Evolutionary conservation across 2,113 vertebrate genomes (phyloP).

Genomic region (Vidua chalybeata): DNA sequence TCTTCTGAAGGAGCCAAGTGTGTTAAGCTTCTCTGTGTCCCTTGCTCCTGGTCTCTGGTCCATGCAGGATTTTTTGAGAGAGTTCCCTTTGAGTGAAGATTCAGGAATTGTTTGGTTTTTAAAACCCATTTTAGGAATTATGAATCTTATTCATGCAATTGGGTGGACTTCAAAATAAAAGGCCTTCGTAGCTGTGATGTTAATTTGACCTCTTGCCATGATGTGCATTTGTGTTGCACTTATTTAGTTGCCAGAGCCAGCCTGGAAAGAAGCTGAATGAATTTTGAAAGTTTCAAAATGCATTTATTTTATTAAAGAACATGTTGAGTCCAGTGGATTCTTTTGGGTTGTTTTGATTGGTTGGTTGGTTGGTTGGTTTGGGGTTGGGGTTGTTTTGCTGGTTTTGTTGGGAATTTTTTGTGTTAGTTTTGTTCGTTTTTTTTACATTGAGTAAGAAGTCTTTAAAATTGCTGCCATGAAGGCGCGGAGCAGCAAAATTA

Average conservation of each 20-base stretch:
- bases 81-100: neutral
- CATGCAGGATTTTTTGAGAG: neutral
- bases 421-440: neutral
- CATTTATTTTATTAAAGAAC: neutral
- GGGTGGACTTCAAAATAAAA: neutral
- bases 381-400: neutral
- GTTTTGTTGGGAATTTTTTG: neutral
- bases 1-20: neutral
- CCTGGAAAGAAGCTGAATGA: conserved; percentile 48
- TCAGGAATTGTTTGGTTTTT: conserved; percentile 25
- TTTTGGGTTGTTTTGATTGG: neutral
- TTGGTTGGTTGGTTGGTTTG: neutral
- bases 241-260: neutral
- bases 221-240: neutral
- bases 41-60: neutral
- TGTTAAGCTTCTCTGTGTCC: neutral
- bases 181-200: neutral
- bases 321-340: neutral
- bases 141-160: neutral
- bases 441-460: neutral
- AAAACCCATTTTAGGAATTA: neutral
- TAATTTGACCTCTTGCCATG: conserved; percentile 21
- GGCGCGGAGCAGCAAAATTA: neutral
- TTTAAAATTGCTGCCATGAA: neutral
- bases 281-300: conserved; percentile 17